These are phyloP conservation scores for Trypoxylon attenuatum DNA, from an alignment of 2,888 invertebrate species.

Conservation along the genomic window DNA sequence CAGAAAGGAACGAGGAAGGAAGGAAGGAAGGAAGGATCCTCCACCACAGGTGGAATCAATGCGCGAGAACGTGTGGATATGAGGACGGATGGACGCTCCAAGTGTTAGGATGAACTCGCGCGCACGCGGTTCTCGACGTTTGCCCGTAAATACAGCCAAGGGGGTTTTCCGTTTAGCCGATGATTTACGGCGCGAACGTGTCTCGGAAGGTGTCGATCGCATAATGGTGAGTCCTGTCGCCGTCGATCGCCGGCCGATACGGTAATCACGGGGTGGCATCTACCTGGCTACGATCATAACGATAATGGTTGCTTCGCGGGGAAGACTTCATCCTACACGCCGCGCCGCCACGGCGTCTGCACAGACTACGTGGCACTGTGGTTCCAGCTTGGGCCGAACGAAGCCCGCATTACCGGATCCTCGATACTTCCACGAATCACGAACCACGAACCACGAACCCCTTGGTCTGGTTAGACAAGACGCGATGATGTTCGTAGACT, in stretches of 20 bases:
- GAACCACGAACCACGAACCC: no score
- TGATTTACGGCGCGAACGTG: slow-evolving; percentile 68
- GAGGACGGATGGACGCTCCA: no score
- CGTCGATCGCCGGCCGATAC: slow-evolving; percentile 68
- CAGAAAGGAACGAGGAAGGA: no score
- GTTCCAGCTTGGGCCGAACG: slow-evolving; percentile 22
- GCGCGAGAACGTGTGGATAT: no score
- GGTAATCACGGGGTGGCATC: slow-evolving; percentile 71
- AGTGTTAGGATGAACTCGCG: no score
- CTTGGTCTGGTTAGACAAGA: slow-evolving; percentile 21
- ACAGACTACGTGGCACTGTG: slow-evolving; percentile 34
- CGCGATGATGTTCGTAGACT: background rate
- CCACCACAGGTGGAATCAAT: no score
- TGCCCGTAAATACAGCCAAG: slow-evolving; percentile 54
- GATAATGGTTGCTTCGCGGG: slow-evolving; percentile 65
- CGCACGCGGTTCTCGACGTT: slow-evolving; percentile 37
- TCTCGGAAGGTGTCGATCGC: slow-evolving; percentile 71
- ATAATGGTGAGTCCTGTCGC: slow-evolving; percentile 68
- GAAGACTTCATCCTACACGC: slow-evolving; percentile 66
- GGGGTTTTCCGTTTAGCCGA: slow-evolving; percentile 63
- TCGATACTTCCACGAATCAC: slow-evolving; percentile 5
- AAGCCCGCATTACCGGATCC: slow-evolving; percentile 1
- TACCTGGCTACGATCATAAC: slow-evolving; percentile 66
- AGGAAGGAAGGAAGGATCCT: no score
- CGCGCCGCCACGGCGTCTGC: slow-evolving; percentile 10